Evolutionary conservation across 2,797 vertebrate genomes (phyloP).

Genomic region (Halcyon smyrnensis): DNA sequence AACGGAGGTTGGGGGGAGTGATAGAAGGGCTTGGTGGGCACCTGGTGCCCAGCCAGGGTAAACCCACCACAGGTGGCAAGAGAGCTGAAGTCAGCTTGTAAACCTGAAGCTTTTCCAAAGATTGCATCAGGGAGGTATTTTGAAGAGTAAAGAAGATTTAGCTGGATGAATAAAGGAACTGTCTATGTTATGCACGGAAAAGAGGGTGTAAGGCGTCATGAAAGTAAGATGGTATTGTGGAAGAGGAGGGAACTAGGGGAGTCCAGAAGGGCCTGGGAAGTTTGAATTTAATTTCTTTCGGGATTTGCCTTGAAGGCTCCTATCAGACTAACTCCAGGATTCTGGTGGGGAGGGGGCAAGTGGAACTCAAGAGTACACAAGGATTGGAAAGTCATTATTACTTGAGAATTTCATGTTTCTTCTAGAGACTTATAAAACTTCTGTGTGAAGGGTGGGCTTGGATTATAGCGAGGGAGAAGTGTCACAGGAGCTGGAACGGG

Average conservation of each 20-base stretch:
- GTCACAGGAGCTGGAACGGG: not conserved
- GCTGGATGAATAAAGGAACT: not conserved
- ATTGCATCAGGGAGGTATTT: not conserved
- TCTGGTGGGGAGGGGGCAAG: accelerated
- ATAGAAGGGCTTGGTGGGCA: no score
- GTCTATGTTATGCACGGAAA: not conserved
- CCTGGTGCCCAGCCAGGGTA: no score
- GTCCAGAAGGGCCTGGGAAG: not conserved
- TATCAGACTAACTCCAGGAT: not conserved
- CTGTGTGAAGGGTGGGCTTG: not conserved
- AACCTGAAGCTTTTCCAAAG: not conserved
- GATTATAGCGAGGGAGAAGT: not conserved
- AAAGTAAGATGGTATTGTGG: not conserved
- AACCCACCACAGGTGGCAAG: no score
- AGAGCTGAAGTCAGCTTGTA: not conserved
- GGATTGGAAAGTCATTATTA: not conserved
- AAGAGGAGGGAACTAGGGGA: not conserved
- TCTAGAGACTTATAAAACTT: not conserved
- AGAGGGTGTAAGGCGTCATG: not conserved
- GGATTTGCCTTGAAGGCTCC: not conserved
- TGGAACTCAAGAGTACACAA: not conserved
- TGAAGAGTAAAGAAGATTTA: not conserved
- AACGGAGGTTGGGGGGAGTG: no score
- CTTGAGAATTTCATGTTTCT: not conserved
- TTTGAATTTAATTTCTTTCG: not conserved